phyloP scores from a whole-genome alignment of 2,888 invertebrate genomes.

The Heliothis peltigera region DNA sequence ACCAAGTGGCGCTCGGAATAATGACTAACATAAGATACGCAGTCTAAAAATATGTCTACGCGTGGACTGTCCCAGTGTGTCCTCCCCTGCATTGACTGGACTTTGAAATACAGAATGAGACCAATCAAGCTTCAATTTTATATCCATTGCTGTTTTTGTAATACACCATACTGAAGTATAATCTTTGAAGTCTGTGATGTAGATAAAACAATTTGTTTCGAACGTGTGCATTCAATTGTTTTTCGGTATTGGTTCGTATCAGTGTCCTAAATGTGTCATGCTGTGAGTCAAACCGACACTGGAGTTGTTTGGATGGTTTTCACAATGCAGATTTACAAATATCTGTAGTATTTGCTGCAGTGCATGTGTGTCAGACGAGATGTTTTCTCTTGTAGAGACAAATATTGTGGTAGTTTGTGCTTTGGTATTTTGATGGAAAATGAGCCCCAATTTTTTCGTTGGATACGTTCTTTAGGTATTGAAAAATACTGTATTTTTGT shows the following conservation, averaged over 20 bases:
- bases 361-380: constrained; percentile 49
- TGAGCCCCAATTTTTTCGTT: not conserved
- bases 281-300: constrained; percentile 72
- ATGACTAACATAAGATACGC: constrained; percentile 80
- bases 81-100: constrained; percentile 70
- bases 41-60: constrained; percentile 81
- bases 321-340: constrained; percentile 58
- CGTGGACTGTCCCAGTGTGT: constrained; percentile 73
- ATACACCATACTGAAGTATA: accelerated
- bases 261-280: constrained; percentile 83
- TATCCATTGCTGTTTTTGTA: constrained; percentile 33
- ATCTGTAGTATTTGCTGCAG: constrained; percentile 49
- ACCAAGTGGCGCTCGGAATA: constrained; percentile 63
- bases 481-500: no score
- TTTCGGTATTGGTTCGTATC: constrained; percentile 65
- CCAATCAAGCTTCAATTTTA: constrained; percentile 13
- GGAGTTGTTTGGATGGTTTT: constrained; percentile 70
- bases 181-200: constrained; percentile 15
- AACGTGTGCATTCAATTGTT: constrained; percentile 33
- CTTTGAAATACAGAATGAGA: constrained; percentile 48
- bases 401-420: constrained; percentile 5
- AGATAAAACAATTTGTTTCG: not conserved
- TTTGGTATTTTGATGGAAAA: constrained; percentile 4
- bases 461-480: no score
- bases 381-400: constrained; percentile 37